Evolutionary conservation across 2,888 invertebrate genomes (phyloP).

Genomic region (Ptilodon capucinus): DNA sequence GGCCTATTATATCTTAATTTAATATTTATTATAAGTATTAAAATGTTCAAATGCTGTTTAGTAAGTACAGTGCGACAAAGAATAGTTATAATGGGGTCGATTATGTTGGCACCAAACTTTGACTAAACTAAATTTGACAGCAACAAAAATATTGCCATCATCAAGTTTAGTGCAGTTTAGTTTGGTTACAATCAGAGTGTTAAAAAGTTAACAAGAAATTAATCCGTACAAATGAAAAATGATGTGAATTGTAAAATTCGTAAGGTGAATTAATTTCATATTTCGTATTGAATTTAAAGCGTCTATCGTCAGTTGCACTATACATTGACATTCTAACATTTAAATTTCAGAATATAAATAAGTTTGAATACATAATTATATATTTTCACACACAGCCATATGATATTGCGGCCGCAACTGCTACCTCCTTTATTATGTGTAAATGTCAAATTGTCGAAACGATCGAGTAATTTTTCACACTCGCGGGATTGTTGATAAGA

Average conservation of each 20-base stretch:
- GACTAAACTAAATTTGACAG: too few relatives aligned
- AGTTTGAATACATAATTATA: constrained; percentile 38
- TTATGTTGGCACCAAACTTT: too few relatives aligned
- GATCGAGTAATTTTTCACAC: not conserved
- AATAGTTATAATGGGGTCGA: too few relatives aligned
- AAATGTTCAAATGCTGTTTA: constrained; percentile 40
- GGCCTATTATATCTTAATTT: constrained; percentile 23
- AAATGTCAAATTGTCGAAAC: constrained; percentile 3
- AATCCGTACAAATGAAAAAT: too few relatives aligned
- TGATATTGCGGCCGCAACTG: constrained; percentile 56
- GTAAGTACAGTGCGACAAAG: constrained; percentile 39
- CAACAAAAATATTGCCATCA: too few relatives aligned
- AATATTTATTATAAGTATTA: constrained; percentile 21
- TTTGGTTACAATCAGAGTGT: too few relatives aligned
- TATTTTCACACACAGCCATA: constrained; percentile 57
- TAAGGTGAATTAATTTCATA: not conserved
- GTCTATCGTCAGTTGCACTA: constrained; percentile 32
- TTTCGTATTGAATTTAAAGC: not conserved
- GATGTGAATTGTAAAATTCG: not conserved
- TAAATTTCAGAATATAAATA: constrained; percentile 30
- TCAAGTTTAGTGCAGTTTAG: too few relatives aligned
- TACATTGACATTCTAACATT: constrained; percentile 18
- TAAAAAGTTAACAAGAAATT: not conserved
- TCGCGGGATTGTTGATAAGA: not conserved
- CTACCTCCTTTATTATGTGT: constrained; percentile 12